Base-by-base conservation (phyloP, 2,113 vertebrate genomes). In the Ptilonorhynchus violaceus region DNA sequence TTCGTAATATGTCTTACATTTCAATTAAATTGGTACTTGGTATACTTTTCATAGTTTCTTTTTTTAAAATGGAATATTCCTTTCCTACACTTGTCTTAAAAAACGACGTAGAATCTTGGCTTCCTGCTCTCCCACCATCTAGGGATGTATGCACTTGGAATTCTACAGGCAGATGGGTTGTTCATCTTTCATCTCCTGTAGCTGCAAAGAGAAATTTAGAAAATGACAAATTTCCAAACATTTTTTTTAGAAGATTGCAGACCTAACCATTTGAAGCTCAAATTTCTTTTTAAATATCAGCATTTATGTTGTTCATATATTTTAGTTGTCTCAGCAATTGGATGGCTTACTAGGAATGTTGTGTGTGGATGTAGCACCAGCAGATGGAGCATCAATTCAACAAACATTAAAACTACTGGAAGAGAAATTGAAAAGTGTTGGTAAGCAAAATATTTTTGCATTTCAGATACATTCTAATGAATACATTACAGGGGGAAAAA, bases 381-480 rank as follows among this genome's bases (percentile, higher is more conserved):
- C 99, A 77, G 99, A 99, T 93, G 99, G 99, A 95, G 99, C 99
- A 82, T 98, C 99, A 58, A 99, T 99, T 97, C 99, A 99, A 97
- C 99, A 99, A 89, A 99, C 99, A 88, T 98, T 99, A 96, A 99
- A 99, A 97, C 98, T 99, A 89, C 98, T 99, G 97, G 99, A 99
- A 98, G 99, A 99, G 98, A 99, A 99, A 94, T 98, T 99, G 77
- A 99, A 99, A 98, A 98, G 98, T 93, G 99, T 99, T 74, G 99
- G 99, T 99, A 97, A 97, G 99, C 95, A 95, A 94, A 92, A 53
- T 92, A 95, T 89, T 92, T 95, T 81, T 94, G 44, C 85, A 87
- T 82, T 96, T 95, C 77, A 76, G 73, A 42, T 92, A 49, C 8
- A 21, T 92, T 95, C n/a, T 52, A 53, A 44, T 78, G 74, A 95